Evolutionary conservation across 2,888 invertebrate species (phyloP), one percentile per base, ranked within the genome.

Genomic region (Entomobrya multifasciata): DNA sequence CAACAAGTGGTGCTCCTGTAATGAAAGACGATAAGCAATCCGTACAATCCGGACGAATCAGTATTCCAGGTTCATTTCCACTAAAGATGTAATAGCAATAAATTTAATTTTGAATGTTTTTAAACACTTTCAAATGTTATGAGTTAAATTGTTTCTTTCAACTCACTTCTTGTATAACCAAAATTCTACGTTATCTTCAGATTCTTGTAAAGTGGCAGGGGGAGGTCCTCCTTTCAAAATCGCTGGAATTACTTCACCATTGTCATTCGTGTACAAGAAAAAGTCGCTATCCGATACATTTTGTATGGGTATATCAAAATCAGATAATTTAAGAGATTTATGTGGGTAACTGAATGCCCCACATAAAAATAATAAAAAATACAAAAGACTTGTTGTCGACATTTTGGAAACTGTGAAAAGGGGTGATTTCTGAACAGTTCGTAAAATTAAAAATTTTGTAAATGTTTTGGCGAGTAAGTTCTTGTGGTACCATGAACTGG

Each of bases 221-320:
- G 49, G 36, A 30, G 76, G 88, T 44, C 84, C 83, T n/a, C 90
- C 90, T 77, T 90, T 88, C 11, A 91, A 60, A 20, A 90, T 77
- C 0, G 90, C 91, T 17, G 87, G 88, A 22, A 90, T 88, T n/a
- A 82, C 77, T 6, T 78, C 49, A 3, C 89, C 91, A 17, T 81
- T 67, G 67, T 90, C 90, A 47, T 67, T 89, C 10, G 77, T 81
- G 47, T 77, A 88, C 90, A 90, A 90, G 57, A 91, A 86, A 36
- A 82, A 85, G 17, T 90, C 89, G 1, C 3, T 44, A 13, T 76
- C 20, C 0, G 30, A 20, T 55, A n/a, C n/a, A n/a, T n/a, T n/a
- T n/a, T n/a, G n/a, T n/a, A n/a, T n/a, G n/a, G n/a, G n/a, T n/a
- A 27, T 41, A 15, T 77, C 57, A 44, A 13, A 0, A 20, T 41